phyloP scores from a whole-genome alignment of 2,113 vertebrate genomes.

The Lamprologus callipterus region DNA sequence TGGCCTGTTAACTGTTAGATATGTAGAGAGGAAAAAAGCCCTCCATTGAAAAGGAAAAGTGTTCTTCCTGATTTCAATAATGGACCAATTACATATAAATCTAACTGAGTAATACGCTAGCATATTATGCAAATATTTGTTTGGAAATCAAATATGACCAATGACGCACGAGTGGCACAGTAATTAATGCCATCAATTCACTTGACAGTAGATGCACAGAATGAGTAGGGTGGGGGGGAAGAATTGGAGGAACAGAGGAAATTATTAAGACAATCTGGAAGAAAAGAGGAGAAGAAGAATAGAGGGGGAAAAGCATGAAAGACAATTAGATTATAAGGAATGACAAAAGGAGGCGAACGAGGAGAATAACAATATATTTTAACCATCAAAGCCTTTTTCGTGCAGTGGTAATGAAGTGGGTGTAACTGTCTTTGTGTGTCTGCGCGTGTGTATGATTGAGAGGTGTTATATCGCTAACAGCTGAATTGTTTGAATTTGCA shows the following conservation, averaged over 20 bases:
- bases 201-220: slow-evolving; percentile 13
- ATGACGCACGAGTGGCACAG: slow-evolving; percentile 24
- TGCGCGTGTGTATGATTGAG: not conserved
- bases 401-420: slow-evolving; percentile 11
- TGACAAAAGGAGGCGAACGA: not conserved
- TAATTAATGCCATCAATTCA: slow-evolving; percentile 51
- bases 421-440: not conserved
- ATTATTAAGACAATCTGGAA: not conserved
- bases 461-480: slow-evolving; percentile 55
- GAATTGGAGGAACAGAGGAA: not conserved
- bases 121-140: slow-evolving; percentile 43
- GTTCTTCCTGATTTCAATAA: slow-evolving; percentile 22
- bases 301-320: not conserved
- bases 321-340: not conserved
- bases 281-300: not conserved
- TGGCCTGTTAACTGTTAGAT: slow-evolving; percentile 32
- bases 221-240: not conserved
- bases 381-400: not conserved
- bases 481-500: slow-evolving; percentile 65
- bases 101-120: slow-evolving; percentile 32
- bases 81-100: slow-evolving; percentile 32
- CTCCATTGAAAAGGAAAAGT: slow-evolving; percentile 1
- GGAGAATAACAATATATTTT: not conserved
- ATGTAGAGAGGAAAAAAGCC: not conserved
- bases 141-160: slow-evolving; percentile 42